phyloP scores from a whole-genome alignment of 2,113 vertebrate genomes.

The Pica pica region DNA sequence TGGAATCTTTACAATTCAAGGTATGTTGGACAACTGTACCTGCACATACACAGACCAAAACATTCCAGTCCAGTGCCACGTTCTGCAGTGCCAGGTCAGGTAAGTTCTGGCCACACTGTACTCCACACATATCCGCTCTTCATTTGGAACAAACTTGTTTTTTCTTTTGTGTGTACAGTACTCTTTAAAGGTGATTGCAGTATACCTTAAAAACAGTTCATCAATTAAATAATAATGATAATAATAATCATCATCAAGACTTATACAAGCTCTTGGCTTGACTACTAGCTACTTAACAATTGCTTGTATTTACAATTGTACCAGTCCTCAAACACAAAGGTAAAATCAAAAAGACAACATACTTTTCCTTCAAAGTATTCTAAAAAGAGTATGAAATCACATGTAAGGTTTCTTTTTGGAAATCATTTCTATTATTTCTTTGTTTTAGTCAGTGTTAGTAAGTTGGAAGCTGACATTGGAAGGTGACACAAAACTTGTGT shows the following conservation, averaged over 20 bases:
- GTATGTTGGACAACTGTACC: neutral
- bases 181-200: neutral
- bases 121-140: neutral
- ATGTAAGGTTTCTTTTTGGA: neutral
- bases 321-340: neutral
- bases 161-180: neutral
- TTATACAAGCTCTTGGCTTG: neutral
- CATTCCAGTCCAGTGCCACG: neutral
- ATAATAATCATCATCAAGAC: neutral
- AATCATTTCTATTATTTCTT: neutral
- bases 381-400: neutral
- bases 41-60: neutral
- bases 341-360: neutral
- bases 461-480: neutral
- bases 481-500: neutral
- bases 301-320: neutral
- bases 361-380: neutral
- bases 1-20: neutral
- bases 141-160: neutral
- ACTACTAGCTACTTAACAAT: neutral
- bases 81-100: neutral
- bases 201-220: neutral
- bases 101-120: neutral
- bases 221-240: neutral
- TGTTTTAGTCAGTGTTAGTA: neutral